Conservation (phyloP, 2,797 vertebrate species). For the Rhynchonycteris naso region DNA sequence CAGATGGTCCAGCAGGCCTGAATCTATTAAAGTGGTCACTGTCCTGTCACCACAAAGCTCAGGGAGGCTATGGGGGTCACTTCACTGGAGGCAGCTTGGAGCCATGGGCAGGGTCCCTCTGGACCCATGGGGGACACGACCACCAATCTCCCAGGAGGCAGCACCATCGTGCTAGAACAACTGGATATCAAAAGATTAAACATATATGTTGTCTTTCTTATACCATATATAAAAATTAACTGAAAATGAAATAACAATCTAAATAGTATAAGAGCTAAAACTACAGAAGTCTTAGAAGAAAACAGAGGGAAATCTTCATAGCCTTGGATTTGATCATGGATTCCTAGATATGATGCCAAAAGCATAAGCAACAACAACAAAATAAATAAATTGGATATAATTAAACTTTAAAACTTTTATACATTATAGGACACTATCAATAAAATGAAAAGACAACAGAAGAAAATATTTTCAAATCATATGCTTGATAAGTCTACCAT, state of each 20-base stretch:
- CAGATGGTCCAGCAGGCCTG: not conserved
- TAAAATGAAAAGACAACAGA: slow-evolving; percentile 1
- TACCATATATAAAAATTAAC: not conserved
- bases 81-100: not conserved
- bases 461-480: slow-evolving; percentile 6
- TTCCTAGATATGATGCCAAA: not conserved
- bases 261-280: not conserved
- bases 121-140: not conserved
- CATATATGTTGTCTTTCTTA: no score
- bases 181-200: not conserved
- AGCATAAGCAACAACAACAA: not conserved
- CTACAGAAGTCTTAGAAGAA: slow-evolving; percentile 6
- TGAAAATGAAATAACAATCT: not conserved
- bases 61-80: not conserved
- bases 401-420: not conserved
- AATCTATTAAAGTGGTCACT: not conserved
- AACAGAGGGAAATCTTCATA: not conserved
- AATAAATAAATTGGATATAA: not conserved
- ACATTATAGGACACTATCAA: not conserved
- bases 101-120: not conserved
- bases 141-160: not conserved
- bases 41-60: not conserved
- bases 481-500: not conserved
- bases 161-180: no score
- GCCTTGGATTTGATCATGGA: not conserved